Evolutionary conservation across 1,140 invertebrate genomes (phyloP).

Genomic region (Zelostemma sp.): DNA sequence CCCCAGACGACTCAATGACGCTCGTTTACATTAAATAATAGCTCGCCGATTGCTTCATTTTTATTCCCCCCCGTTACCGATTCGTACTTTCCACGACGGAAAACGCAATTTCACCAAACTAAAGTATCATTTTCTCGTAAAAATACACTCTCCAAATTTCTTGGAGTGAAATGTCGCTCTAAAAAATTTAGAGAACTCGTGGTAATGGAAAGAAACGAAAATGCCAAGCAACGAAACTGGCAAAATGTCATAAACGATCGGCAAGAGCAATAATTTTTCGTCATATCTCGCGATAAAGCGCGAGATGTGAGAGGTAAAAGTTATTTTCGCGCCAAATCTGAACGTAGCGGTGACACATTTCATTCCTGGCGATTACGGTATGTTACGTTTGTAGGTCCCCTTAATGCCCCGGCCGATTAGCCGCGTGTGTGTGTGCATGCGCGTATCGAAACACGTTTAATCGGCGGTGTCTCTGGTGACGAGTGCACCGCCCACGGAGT

Average conservation of each 20-base stretch:
- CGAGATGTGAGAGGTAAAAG: constrained; percentile 9
- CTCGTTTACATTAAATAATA: constrained; percentile 3
- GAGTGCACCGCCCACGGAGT: constrained; percentile 63
- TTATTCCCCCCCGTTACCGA: too few relatives aligned
- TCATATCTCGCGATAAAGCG: too few relatives aligned
- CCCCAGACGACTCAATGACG: neutral
- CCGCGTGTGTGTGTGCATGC: constrained; percentile 34
- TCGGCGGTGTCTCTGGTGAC: constrained; percentile 59
- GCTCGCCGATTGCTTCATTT: neutral
- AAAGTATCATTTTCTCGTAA: too few relatives aligned
- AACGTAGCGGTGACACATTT: constrained; percentile 7
- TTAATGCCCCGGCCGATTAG: constrained; percentile 32
- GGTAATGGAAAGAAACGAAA: too few relatives aligned
- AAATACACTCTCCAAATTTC: too few relatives aligned
- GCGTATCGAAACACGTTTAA: constrained; percentile 55
- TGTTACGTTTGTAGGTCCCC: constrained; percentile 2
- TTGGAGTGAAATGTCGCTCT: too few relatives aligned
- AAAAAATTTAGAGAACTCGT: too few relatives aligned
- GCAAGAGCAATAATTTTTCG: too few relatives aligned
- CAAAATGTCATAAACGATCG: too few relatives aligned
- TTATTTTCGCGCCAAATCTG: neutral
- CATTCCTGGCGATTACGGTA: constrained; percentile 15
- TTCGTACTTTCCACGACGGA: too few relatives aligned
- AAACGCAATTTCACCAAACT: too few relatives aligned
- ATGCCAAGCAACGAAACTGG: too few relatives aligned